Conservation (phyloP, 2,113 vertebrate species). For the Pelmatolapia mariae region DNA sequence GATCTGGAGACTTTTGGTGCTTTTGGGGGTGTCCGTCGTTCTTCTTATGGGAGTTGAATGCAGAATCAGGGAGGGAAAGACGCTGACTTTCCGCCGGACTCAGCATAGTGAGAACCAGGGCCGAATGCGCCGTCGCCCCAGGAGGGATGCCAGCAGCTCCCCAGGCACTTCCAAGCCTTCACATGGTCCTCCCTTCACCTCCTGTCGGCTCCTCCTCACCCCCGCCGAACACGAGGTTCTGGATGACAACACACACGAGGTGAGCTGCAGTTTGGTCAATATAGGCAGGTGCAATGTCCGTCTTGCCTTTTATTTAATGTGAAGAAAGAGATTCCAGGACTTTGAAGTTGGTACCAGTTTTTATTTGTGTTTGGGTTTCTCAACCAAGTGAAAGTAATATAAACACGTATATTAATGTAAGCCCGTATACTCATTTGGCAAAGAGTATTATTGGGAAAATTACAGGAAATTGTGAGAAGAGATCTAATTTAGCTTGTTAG, state of each 20-base stretch:
- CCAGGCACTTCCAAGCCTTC: not conserved
- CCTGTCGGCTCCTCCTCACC: slow-evolving; percentile 54
- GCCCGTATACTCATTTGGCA: not conserved
- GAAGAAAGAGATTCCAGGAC: not conserved
- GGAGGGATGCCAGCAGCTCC: slow-evolving; percentile 30
- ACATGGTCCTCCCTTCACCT: slow-evolving; percentile 37
- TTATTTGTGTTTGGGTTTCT: not conserved
- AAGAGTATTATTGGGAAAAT: not conserved
- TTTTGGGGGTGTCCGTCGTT: not conserved
- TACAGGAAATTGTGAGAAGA: not conserved
- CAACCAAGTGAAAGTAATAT: not conserved
- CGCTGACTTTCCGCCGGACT: slow-evolving; percentile 40
- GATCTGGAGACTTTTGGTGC: slow-evolving; percentile 27
- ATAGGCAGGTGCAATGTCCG: not conserved
- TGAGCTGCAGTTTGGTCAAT: slow-evolving; percentile 17
- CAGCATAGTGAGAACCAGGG: not conserved
- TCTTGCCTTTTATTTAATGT: not conserved
- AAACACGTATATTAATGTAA: not conserved
- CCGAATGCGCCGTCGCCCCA: not conserved
- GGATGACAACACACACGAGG: slow-evolving; percentile 69
- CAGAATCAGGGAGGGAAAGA: slow-evolving; percentile 3
- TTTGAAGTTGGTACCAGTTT: not conserved
- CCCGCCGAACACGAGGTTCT: slow-evolving; percentile 47
- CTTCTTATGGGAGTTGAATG: not conserved
- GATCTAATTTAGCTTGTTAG: not conserved